Evolutionary conservation across 2,797 vertebrate species (phyloP), one percentile per base, ranked within the genome.

Genomic region (Silurus aristotelis): DNA sequence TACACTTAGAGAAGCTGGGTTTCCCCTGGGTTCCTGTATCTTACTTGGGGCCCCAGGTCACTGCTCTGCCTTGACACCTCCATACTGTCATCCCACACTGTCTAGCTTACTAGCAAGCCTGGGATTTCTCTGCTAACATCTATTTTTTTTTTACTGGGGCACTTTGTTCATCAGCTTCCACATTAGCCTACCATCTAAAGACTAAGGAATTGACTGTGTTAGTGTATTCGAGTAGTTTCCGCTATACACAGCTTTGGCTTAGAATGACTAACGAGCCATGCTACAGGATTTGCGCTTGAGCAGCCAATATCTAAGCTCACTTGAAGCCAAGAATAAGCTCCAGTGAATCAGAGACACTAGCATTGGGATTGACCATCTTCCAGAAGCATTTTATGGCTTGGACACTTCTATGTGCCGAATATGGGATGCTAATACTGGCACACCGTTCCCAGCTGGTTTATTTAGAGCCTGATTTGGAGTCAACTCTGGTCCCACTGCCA

Each of bases 221-320:
- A 66, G 63, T 14, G 15, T 80, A 46, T 66, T 55, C 15, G 2
- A 66, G 61, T 67, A 66, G 63, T 66, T 80, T 80, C 43, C 63
- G 10, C 38, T 52, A 66, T 20, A 67, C 78, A 27, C n/a, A 66
- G 46, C 78, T 80, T 67, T 64, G 63, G 63, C 63, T 55, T 64
- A 48, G 61, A 80, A 3, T 17, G 22, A 17, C 43, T 80, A 15
- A 27, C 5, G 15, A 67, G 63, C 31, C 63, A 52, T 80, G 61
- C n/a, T 80, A 43, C 43, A 66, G 46, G 61, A 66, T 80, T 80
- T 80, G 78, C 9, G 2, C 78, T 66, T 80, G 63, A 19, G 20
- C 31, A 63, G 76, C 76, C 58, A 78, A 80, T 80, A 52, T 80
- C 46, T 67, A 52, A 80, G 78, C 43, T 66, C 46, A 22, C 43